These are phyloP conservation scores for Cetoscarus ocellatus DNA, from an alignment of 2,797 vertebrate genomes.

Conservation along the genomic window DNA sequence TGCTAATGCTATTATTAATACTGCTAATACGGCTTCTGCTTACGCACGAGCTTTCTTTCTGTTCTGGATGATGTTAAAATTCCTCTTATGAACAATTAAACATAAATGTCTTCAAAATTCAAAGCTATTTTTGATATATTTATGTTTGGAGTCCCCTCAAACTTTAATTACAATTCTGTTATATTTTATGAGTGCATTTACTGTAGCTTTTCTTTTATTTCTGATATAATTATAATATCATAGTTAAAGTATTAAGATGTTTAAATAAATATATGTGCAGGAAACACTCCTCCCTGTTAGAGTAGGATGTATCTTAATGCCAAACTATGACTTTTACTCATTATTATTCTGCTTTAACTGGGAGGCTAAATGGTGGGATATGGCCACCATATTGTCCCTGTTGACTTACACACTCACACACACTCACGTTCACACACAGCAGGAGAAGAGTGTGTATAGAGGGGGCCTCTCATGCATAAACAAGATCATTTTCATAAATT, in stretches of 20 bases:
- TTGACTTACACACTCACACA: slow-evolving; percentile 53
- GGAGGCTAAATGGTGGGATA: slow-evolving; percentile 67
- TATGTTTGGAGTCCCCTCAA: too few species aligned
- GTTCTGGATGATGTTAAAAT: not conserved
- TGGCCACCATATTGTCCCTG: slow-evolving; percentile 74
- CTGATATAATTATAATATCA: not conserved
- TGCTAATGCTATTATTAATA: slow-evolving; percentile 37
- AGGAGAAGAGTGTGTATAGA: slow-evolving; percentile 43
- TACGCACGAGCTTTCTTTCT: not conserved
- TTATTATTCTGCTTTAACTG: slow-evolving; percentile 48
- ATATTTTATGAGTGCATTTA: not conserved
- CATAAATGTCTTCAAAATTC: not conserved
- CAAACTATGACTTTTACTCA: slow-evolving; percentile 33
- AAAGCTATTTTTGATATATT: not conserved
- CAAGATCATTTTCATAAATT: slow-evolving; percentile 98
- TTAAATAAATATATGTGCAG: too few species aligned
- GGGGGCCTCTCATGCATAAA: slow-evolving; percentile 93
- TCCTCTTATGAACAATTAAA: not conserved
- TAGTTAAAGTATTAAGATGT: too few species aligned
- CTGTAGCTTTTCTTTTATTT: not conserved
- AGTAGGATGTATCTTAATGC: slow-evolving; percentile 6
- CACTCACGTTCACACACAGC: slow-evolving; percentile 38
- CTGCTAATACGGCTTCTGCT: slow-evolving; percentile 17
- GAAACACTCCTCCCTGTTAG: not conserved
- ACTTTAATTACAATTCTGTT: not conserved